Base-by-base conservation (phyloP, 2,797 vertebrate genomes). In the Chelmon rostratus region DNA sequence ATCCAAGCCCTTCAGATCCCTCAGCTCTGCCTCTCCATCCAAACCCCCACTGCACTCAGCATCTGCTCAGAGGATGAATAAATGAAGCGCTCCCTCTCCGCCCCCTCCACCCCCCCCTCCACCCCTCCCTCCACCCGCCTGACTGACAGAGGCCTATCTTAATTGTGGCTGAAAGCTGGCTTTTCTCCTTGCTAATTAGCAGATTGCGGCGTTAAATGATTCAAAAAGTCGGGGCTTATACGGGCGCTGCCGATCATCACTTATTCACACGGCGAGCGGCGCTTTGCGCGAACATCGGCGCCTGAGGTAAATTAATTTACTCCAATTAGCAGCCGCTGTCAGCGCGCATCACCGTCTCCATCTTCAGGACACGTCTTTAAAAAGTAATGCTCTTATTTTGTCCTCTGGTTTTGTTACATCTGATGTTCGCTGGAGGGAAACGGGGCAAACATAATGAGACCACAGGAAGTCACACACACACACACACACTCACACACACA, bases 151-250 rank as follows among this genome's bases (percentile, higher is more conserved):
- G 94, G 89, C 90, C 91, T 61, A 19, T 96, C 94, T 94, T 95
- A 94, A 94, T 95, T 94, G 94, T 94, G 92, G 92, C 94, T 95
- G 95, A 96, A 95, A 95, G 94, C 94, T 81, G 90, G 87, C 92
- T 91, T 95, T 89, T 94, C 93, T 93, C 89, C 82, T 87, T 81
- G 94, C 95, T 96, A 95, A 96, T 96, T 96, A 96, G 95, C 95
- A 96, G 95, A 95, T 95, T 94, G 95, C 89, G 57, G 91, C 94
- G 91, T 93, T 96, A 96, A 97, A 96, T 96, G 95, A 97, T 96
- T 96, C 93, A 96, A 95, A 95, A 94, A 95, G 94, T 94, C 92
- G 18, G 94, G 93, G 93, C 91, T 94, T 89, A 91, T 93, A 82
- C 85, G 76, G 92, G 91, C 89, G 91, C 93, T 84, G 90, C 87